phyloP scores from a whole-genome alignment of 92 coral and sea anemone species.

The Paragorgia papillata region DNA sequence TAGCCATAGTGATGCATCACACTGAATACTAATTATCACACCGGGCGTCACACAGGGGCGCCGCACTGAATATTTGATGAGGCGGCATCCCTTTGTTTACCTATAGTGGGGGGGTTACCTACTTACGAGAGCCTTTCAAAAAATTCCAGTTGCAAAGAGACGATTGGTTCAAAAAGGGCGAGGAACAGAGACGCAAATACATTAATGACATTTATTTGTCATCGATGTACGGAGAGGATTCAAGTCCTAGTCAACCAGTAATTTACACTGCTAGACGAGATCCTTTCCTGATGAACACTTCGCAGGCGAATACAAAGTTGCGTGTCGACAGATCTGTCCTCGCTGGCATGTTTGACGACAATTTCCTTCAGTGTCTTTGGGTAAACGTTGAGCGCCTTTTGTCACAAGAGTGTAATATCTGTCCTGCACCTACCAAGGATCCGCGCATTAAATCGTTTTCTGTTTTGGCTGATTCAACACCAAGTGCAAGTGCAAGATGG shows the following conservation, averaged over 20 bases:
- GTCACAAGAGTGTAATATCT: background rate
- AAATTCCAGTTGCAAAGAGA: background rate
- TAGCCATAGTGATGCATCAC: too few species aligned
- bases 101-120: too few species aligned
- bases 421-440: constrained; percentile 1
- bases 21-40: too few species aligned
- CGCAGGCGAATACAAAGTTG: too few species aligned
- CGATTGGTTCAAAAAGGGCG: constrained; percentile 29
- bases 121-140: constrained; percentile 18
- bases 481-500: background rate
- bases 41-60: too few species aligned
- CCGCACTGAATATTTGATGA: too few species aligned
- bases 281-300: background rate
- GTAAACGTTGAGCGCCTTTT: constrained; percentile 1
- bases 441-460: background rate
- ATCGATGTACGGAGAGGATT: background rate
- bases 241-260: background rate
- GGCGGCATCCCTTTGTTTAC: too few species aligned
- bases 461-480: constrained; percentile 12
- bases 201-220: constrained; percentile 1
- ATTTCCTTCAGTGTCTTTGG: constrained; percentile 16
- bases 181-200: constrained; percentile 26
- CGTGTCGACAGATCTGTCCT: constrained; percentile 1
- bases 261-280: background rate
- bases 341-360: background rate